These are phyloP conservation scores for Cryptoprocta ferox DNA, from an alignment of 2,797 vertebrate species.

Conservation along the genomic window DNA sequence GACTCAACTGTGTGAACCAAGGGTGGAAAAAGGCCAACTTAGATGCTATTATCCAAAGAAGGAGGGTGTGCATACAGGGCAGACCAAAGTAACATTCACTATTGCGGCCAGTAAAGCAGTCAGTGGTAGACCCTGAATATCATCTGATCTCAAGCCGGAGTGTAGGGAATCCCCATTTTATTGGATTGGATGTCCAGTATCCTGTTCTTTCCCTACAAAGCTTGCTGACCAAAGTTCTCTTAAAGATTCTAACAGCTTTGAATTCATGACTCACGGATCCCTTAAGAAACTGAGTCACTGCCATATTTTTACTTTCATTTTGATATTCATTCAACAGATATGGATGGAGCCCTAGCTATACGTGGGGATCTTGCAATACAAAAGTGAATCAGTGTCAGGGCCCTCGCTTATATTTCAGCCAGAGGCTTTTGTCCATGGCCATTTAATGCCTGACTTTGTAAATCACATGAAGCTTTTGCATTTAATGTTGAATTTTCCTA, in stretches of 20 bases:
- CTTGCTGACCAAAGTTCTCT: not conserved
- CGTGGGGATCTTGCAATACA: not conserved
- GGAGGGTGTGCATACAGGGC: not conserved
- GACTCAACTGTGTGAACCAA: not conserved
- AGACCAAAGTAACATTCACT: not conserved
- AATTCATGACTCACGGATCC: not conserved
- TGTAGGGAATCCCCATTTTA: not conserved
- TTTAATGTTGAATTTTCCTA: not conserved
- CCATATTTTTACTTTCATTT: not conserved
- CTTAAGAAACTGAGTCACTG: not conserved
- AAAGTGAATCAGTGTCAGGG: not conserved
- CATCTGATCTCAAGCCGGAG: not conserved
- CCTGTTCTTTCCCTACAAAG: not conserved
- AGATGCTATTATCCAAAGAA: not conserved
- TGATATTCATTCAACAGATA: not conserved
- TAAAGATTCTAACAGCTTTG: not conserved
- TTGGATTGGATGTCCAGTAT: not conserved
- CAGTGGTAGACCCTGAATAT: fast-evolving
- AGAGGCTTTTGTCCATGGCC: not conserved
- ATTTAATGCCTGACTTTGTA: not conserved
- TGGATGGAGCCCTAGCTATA: not conserved
- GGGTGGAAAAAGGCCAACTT: not conserved
- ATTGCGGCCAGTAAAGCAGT: fast-evolving
- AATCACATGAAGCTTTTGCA: not conserved
- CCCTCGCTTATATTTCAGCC: not conserved